A percentile compares a stretch with the other conserved stretches of the same genome.
phyloP scores from a whole-genome alignment of 2,113 vertebrate species.

The Lepidothrix coronata region DNA sequence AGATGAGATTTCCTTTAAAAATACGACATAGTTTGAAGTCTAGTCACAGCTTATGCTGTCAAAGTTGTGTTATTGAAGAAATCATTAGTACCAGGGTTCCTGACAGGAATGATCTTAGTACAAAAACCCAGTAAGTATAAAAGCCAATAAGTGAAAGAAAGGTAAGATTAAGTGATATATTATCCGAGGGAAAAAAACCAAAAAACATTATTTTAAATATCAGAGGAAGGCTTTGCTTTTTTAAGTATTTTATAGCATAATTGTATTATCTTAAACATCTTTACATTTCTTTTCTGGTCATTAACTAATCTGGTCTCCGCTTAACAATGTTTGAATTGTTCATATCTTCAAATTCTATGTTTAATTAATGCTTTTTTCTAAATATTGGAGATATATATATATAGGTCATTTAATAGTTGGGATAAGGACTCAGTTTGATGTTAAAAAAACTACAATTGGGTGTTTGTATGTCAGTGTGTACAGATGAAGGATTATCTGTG shows the following conservation, averaged over 20 bases:
- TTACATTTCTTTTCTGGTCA: neutral
- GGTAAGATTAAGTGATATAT: neutral
- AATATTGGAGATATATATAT: neutral
- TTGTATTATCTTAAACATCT: neutral
- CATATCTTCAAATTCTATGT: neutral
- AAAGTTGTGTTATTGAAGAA: neutral
- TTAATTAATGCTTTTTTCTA: neutral
- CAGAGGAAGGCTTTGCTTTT: neutral
- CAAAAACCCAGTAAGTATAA: neutral
- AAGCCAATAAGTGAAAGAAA: neutral
- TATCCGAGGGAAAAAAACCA: neutral
- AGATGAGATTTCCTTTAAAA: neutral
- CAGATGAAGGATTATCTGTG: neutral
- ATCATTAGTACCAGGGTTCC: neutral
- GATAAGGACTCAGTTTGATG: neutral
- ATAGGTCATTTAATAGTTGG: neutral
- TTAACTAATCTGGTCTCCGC: neutral
- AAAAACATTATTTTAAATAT: neutral
- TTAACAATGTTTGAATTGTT: neutral
- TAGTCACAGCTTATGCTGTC: neutral
- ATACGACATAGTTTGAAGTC: neutral
- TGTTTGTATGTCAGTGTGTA: neutral
- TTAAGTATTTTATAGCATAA: neutral
- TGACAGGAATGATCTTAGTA: neutral
- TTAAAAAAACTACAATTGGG: neutral